Percentiles rank a stretch among this genome's conserved stretches.
Evolutionary conservation across 2,797 vertebrate genomes (phyloP).

Genomic region (Poecilia velifera): DNA sequence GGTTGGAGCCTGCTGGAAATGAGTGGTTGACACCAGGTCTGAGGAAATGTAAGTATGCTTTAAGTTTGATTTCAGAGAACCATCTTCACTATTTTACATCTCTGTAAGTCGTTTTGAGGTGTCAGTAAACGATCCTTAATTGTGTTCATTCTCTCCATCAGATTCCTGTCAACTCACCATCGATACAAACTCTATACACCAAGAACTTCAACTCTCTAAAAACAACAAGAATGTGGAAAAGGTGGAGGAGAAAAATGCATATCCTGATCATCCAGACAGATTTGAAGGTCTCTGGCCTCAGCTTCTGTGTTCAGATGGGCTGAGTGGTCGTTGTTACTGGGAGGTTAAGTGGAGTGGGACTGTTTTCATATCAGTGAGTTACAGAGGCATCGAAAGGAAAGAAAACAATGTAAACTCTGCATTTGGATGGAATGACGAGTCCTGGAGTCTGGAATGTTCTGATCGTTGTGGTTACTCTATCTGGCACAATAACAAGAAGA

Average conservation of each 20-base stretch:
- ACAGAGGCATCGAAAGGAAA: not conserved
- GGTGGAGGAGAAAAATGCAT: too few relatives aligned
- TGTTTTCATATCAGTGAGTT: not conserved
- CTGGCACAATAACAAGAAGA: not conserved
- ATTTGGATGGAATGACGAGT: not conserved
- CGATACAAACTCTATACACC: not conserved
- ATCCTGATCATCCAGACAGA: not conserved
- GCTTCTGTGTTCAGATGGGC: not conserved
- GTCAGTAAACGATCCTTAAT: not conserved
- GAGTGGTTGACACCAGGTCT: not conserved
- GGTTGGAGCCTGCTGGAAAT: not conserved
- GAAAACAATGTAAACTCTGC: not conserved
- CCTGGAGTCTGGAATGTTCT: not conserved
- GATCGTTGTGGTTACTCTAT: not conserved
- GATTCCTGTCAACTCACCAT: not conserved
- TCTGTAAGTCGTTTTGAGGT: not conserved
- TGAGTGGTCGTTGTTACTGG: not conserved
- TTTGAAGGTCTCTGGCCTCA: not conserved
- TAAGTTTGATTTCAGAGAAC: not conserved
- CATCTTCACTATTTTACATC: not conserved
- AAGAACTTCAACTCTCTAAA: not conserved
- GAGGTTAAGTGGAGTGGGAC: not conserved
- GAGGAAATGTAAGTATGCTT: not conserved
- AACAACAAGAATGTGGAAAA: not conserved
- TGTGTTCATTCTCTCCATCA: not conserved